Base-by-base conservation (phyloP, 2,888 invertebrate genomes). In the Leptarthrus brevirostris region DNA sequence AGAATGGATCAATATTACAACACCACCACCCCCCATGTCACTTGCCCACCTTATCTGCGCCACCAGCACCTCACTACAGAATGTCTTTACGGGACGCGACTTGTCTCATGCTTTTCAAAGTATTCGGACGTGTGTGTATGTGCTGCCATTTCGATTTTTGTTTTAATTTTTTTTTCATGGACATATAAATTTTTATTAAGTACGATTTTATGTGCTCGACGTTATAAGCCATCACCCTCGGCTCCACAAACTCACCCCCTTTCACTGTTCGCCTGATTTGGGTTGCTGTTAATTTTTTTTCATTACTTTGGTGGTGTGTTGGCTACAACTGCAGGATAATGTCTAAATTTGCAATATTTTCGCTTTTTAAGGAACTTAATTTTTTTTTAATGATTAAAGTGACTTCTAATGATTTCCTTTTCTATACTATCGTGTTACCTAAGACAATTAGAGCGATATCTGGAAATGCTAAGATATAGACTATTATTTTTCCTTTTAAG, bases 121-220 rank as follows among this genome's bases (percentile, higher is more conserved):
- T 53, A 22, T 54, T 5, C 24, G 34, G n/a, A 30, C 24, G 10
- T 22, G 24, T 26, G 36, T n/a, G 54, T 16, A 30, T 20, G 30
- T 69, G 40, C 54, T 54, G 40, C 20, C 53, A 71, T 71, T 54
- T 71, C 30, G 24, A 36, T 53, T 71, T 53, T 54, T 30, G 69
- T 53, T 71, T 71, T 71, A 52, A 53, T 54, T 54, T 34, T 71
- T 71, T 71, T 71, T 71, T 22, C 71, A 54, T 40, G 71, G 54
- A 71, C 71, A 54, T 71, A 71, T 71, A 71, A 71, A 71, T 71
- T 71, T 71, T 71, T 71, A 54, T 71, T 71, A 71, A 71, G 71
- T 71, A 71, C 71, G 54, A 40, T 36, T 53, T 71, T 71, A 54
- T 71, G 71, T 54, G 36, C 40, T 71, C 40, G 53, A 71, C 54